These are phyloP conservation scores for Fregata magnificens DNA, from an alignment of 2,113 vertebrate genomes.

Conservation along the genomic window DNA sequence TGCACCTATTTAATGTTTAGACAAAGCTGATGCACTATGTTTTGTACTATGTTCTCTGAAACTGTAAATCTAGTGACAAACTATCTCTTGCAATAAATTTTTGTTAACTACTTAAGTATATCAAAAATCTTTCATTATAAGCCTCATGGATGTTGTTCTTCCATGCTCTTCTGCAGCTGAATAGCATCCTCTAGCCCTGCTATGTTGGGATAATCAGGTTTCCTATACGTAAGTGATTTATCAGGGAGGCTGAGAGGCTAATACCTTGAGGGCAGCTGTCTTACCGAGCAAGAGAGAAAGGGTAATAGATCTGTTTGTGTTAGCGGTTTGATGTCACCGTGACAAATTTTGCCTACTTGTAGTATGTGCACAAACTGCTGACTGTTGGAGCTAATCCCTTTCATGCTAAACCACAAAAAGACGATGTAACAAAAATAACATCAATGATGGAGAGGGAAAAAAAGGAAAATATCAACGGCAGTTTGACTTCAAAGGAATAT, in stretches of 20 bases:
- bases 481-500: background rate
- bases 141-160: slow-evolving; percentile 40
- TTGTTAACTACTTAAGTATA: slow-evolving; percentile 78
- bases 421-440: background rate
- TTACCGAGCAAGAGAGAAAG: background rate
- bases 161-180: slow-evolving; percentile 42
- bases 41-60: slow-evolving; percentile 81
- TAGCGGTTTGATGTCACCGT: background rate
- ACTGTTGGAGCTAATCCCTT: background rate
- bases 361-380: background rate
- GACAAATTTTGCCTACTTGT: background rate
- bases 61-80: slow-evolving; percentile 79
- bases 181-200: background rate
- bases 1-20: slow-evolving; percentile 81
- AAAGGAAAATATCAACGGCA: background rate
- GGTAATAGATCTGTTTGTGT: slow-evolving; percentile 13
- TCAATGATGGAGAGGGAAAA: rapidly evolving
- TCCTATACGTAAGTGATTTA: slow-evolving; percentile 2
- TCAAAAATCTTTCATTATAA: slow-evolving; percentile 59
- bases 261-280: background rate
- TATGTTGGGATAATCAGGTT: background rate
- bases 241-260: slow-evolving; percentile 16
- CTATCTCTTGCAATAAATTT: slow-evolving; percentile 83
- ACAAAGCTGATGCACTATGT: slow-evolving; percentile 79
- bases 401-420: background rate